Evolutionary conservation across 2,888 invertebrate genomes (phyloP), one percentile per base, ranked within the genome.

Genomic region (Lasioglossum villosulum): DNA sequence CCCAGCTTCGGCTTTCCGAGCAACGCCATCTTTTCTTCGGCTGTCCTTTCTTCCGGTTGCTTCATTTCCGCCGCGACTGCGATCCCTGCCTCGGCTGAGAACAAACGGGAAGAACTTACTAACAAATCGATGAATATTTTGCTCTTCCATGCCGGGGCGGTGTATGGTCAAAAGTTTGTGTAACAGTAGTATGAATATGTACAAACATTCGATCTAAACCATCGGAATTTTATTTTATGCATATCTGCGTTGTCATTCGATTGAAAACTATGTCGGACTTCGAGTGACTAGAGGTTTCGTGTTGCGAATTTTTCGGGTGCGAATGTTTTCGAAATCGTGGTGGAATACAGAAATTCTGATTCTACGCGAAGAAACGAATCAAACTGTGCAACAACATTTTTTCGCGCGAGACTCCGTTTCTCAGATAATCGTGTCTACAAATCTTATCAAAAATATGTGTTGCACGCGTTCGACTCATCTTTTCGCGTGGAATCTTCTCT

Each of bases 1-100:
- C 99, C 99, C 86, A 98, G 96, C 92, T 98, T 97, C 5, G 99
- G 99, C 93, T 97, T 97, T 52, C 99, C 99, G 95, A 99, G 96
- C 94, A 98, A 96, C 76, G 98, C 98, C 92, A 98, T 97, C 93
- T 97, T 98, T 87, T 98, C 98, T 92, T 98, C 97, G 90, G 98
- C 97, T 52, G 97, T 97, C 74, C 97, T 95, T n/a, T 97, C 97
- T 89, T 97, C 96, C 6, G 96, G 96, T 78, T 95, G 95, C 93
- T 97, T 97, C 93, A 96, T 95, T 93, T 97, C 97, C 56, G 97
- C 97, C 82, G 96, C 96, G 75, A 96, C 96, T 86, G 97, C 97
- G 91, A 97, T 94, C 93, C 96, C 96, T 95, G 97, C 96, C 95
- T 95, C 95, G 82, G 92, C 95, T 95, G 92, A 45, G 92, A 94